Evolutionary conservation across 2,113 vertebrate species (phyloP), one percentile per base, ranked within the genome.

Genomic region (Bos indicus): DNA sequence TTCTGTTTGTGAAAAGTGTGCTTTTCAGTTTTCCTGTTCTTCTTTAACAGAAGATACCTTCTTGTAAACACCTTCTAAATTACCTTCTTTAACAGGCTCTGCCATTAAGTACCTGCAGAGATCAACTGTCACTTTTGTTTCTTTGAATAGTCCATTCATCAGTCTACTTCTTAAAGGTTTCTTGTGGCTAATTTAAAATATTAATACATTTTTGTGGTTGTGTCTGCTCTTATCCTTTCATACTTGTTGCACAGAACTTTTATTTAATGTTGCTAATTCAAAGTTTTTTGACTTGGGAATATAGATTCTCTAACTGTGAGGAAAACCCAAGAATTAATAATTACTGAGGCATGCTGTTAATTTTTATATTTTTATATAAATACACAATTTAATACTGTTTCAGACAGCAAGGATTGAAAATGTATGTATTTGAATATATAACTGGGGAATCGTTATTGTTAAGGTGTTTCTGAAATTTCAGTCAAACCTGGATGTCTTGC

Each of bases 241-340:
- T 95, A 95, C 96, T 91, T 95, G 83, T 89, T 95, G 21, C 62
- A 52, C 28, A 93, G 52, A 90, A 88, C 33, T 96, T 48, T 88
- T 71, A 71, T 92, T 96, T 95, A 51, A 77, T 87, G 26, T 97
- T 97, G 95, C 93, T 84, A 33, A 84, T 93, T 95, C 57, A 0
- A 21, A 60, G 85, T 97, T 40, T 96, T 97, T 94, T 0, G 12
- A 60, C 36, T 86, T 86, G 64, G 51, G 36, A 13, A 67, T 97
- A 36, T 67, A 98, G n/a, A 94, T 95, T 48, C 25, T 80, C 40
- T 91, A 92, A 67, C 6, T 77, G 46, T 78, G 40, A 90, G 77
- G 51, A 96, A 88, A 89, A 96, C 10, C 26, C 2, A 95, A 87
- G 43, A 86, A 88, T 93, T 48, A 57, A 43, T 82, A n/a, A 60